Evolutionary conservation across 2,888 invertebrate genomes (phyloP), one percentile per base, ranked within the genome.

Genomic region (Nomada fucata): DNA sequence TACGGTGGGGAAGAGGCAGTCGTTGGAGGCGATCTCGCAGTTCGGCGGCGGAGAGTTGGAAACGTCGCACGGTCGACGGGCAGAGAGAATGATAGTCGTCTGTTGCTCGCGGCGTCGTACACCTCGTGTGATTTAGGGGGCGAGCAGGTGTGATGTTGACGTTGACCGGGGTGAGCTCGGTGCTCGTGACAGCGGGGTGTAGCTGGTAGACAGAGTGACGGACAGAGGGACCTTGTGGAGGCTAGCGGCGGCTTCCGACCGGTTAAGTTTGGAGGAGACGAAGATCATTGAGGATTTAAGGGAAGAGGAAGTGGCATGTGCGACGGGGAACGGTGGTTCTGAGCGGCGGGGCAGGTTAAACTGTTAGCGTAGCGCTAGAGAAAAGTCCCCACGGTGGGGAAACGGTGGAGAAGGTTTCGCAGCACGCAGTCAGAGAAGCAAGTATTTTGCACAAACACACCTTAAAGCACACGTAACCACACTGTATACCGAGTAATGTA

Each of bases 371-470:
- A 53, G 61, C 47, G 68, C 53, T 55, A 59, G 63, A 82, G 52
- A 76, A 59, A 60, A 67, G 82, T 52, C 59, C 29, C 75, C 47
- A n/a, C 36, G 47, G 79, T 70, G 52, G 42, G 69, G 69, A 68
- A 50, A 13, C 44, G 44, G 73, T 47, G 52, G 55, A 59, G 74
- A 72, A 42, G 55, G 29, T 79, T 50, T 60, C 53, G 68, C 82
- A 71, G 68, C 70, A 29, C 53, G 42, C 81, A 75, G 79, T 59
- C 76, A 67, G 26, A 71, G 79, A 84, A 84, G 84, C 84, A 84
- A 84, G 84, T 84, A 84, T 84, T 70, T 26, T 26, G 55, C 72
- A 67, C 67, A 67, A 60, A 23, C 20, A 63, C 29, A 42, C 60
- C 7, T 36, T n/a, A 60, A 70, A 10, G 15, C 55, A 61, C 55